Evolutionary conservation across 2,797 vertebrate species (phyloP).

Genomic region (Pangasius mekongensis): DNA sequence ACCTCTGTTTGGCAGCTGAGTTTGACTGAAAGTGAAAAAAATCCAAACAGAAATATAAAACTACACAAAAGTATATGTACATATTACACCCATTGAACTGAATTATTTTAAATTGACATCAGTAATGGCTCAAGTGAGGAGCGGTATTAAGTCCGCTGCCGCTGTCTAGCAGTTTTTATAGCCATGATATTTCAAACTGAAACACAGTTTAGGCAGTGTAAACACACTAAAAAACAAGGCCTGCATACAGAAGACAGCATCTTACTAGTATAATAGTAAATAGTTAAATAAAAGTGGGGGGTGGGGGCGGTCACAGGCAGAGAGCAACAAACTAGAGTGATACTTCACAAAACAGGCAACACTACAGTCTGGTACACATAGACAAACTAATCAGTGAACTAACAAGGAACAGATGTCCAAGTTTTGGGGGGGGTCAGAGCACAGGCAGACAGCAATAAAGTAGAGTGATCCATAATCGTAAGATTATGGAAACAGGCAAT

Average conservation of each 20-base stretch:
- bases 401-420: not conserved
- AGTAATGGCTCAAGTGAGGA: not conserved
- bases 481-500: not conserved
- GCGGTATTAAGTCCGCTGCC: not conserved
- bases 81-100: not conserved
- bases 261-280: not conserved
- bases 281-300: not conserved
- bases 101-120: not conserved
- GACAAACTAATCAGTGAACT: no score
- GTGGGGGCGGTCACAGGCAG: no score
- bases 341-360: no score
- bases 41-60: not conserved
- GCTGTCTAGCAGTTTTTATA: not conserved
- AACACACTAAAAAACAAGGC: not conserved
- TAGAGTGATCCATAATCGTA: not conserved
- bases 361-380: no score
- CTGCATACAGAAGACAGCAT: not conserved
- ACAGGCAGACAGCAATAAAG: not conserved
- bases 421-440: not conserved
- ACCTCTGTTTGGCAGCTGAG: not conserved
- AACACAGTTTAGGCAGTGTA: not conserved
- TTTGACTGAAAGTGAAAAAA: not conserved
- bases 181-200: not conserved
- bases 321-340: no score
- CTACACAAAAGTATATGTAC: not conserved